Base-by-base conservation (phyloP, 2,797 vertebrate genomes). In the Enteromius paludinosus region DNA sequence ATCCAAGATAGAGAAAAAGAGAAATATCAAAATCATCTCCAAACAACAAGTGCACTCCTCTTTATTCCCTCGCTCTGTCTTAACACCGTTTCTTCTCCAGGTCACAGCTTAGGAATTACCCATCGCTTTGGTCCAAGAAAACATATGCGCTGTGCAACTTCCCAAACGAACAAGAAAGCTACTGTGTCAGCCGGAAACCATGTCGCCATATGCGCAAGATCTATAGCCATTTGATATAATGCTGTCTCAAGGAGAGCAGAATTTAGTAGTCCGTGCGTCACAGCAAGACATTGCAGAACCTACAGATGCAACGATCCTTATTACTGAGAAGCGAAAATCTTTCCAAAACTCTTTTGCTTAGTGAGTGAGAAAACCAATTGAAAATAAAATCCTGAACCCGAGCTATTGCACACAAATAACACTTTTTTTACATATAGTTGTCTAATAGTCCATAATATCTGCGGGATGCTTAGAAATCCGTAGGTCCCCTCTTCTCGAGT, bases 1-100 rank as follows among this genome's bases (percentile, higher is more conserved):
- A 92, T 96, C 93, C 94, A 96, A 94, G 91, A 96, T 92, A 92
- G 94, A 94, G 93, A 96, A 92, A 89, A 97, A 92, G 87, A 97
- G 84, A 76, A 97, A 92, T 90, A 97, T 94, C 93, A 96, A 93
- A 89, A 98, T 93, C 97, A 99, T 99, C 89, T 96, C 96, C 96
- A 93, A 92, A 89, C 86, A 59, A 86, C 85, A 90, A 87, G 89
- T 90, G 88, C 87, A 87, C 90, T 89, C 87, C 77, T 33, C 49
- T 87, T 80, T 66, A 77, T 49, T 74, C 59, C 73, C 79, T 56
- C 61, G 68, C 43, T 20, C 78, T 83, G 47, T 81, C 45, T 70
- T 45, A 33, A 38, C 54, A 30, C 71, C 38, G 74, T 52, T 69
- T 78, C 72, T 45, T 66, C 43, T 61, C 64, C 71, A 76, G 83